Evolutionary conservation across 2,113 vertebrate species (phyloP), one percentile per base, ranked within the genome.

Genomic region (Phodopus roborovskii): DNA sequence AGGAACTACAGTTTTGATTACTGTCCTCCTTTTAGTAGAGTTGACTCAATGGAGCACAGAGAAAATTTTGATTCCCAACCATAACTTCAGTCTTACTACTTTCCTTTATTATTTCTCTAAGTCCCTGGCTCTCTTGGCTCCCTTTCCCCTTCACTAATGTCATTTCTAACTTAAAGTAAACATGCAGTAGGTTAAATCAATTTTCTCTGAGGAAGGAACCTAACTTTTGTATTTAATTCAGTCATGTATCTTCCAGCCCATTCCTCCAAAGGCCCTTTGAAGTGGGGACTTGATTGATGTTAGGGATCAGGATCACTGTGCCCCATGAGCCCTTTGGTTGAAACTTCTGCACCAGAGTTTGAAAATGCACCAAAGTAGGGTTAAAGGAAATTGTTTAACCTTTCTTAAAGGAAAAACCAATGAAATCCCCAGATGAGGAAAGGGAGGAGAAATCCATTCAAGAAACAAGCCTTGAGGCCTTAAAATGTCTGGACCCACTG

Each of bases 401-500:
- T 97, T 92, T 97, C 56, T 95, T 97, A 88, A 94, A 97, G 97
- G 95, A 97, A 60, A 97, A 94, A 56, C 19, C 85, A 68, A 12
- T 15, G 26, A 98, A 96, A 86, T 20, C 92, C 28, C 88, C 19
- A 1, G 92, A 97, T n/a, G 36, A 94, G 8, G 86, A 94, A 66
- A 78, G 30, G 4, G 96, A 70, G 66, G 97, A 98, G 74, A 82
- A 10, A 87, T 92, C 86, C 75, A 87, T 98, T 50, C 97, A 26
- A 81, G 96, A 97, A 74, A 95, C 74, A 45, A 96, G 96, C 53
- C 89, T 98, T 0, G 83, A 95, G 70, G 86, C 97, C 70, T 94
- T 98, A 95, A 97, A 87, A 87, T 92, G 42, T 11, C 74, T 98
- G 58, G 95, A 98, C 60, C 97, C 97, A 9, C 66, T 98, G 36